phyloP scores from a whole-genome alignment of 2,888 invertebrate genomes.

The Mimas tiliae region DNA sequence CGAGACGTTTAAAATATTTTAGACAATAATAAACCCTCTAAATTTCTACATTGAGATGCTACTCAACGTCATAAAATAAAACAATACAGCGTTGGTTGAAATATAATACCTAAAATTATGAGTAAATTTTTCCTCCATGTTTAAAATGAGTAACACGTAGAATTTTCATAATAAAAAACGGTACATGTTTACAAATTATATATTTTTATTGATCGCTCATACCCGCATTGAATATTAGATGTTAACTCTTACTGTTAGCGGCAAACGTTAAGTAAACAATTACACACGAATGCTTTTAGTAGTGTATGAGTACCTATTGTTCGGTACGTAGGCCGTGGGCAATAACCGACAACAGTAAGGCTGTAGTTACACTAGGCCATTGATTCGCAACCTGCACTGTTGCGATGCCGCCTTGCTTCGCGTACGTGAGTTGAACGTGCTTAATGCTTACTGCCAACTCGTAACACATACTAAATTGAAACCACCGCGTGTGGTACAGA shows the following conservation, averaged over 20 bases:
- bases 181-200: constrained; percentile 4
- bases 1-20: background rate
- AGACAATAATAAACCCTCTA: no score
- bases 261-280: constrained; percentile 61
- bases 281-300: constrained; percentile 65
- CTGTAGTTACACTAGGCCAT: constrained; percentile 40
- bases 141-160: background rate
- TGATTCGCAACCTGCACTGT: constrained; percentile 20
- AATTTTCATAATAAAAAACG: background rate
- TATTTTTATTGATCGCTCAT: constrained; percentile 18
- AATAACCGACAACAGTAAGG: constrained; percentile 50
- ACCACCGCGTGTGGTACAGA: constrained; percentile 16
- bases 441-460: constrained; percentile 26
- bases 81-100: background rate
- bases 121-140: background rate
- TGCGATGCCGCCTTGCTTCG: constrained; percentile 37
- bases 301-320: constrained; percentile 63
- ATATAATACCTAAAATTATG: background rate
- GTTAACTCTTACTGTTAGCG: constrained; percentile 51
- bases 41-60: no score
- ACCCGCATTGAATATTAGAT: constrained; percentile 31
- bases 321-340: constrained; percentile 45
- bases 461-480: constrained; percentile 29
- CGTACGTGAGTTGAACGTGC: constrained; percentile 50
- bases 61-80: no score